Evolutionary conservation across 2,113 vertebrate genomes (phyloP).

Genomic region (Labeo catla): DNA sequence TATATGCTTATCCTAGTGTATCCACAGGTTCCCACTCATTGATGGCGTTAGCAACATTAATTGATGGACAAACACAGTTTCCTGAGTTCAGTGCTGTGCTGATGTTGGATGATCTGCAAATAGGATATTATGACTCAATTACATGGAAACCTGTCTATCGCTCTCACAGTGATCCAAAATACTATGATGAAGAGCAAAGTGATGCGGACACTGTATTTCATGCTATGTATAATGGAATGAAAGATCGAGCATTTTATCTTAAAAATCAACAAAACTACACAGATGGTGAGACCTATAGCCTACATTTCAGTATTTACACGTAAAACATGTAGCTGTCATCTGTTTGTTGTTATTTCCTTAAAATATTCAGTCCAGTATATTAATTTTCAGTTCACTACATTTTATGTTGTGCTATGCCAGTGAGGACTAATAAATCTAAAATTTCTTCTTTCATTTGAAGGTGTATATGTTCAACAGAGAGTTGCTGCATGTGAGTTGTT

Average conservation of each 20-base stretch:
- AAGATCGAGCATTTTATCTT: not conserved
- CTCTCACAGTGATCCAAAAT: not conserved
- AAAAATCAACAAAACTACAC: not conserved
- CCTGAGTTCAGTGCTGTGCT: slow-evolving; percentile 35
- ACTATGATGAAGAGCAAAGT: not conserved
- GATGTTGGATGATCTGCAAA: slow-evolving; percentile 36
- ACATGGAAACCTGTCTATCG: not conserved
- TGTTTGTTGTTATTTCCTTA: too few relatives aligned
- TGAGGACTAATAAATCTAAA: not conserved
- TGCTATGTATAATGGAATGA: not conserved
- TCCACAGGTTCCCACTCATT: slow-evolving; percentile 39
- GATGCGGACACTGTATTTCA: not conserved
- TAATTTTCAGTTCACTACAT: too few relatives aligned
- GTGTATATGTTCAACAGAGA: slow-evolving; percentile 18
- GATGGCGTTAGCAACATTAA: slow-evolving; percentile 7
- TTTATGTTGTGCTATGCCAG: not conserved
- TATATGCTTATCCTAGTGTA: not conserved
- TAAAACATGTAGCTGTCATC: too few relatives aligned
- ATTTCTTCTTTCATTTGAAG: not conserved
- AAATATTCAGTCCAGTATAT: too few relatives aligned
- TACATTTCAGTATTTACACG: too few relatives aligned
- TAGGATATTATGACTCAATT: slow-evolving; percentile 1
- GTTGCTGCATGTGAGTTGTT: slow-evolving; percentile 5
- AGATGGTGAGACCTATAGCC: not conserved
- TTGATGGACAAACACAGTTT: slow-evolving; percentile 33